Conservation (phyloP, 2,113 vertebrate genomes). For the Porphyrio hochstetteri region DNA sequence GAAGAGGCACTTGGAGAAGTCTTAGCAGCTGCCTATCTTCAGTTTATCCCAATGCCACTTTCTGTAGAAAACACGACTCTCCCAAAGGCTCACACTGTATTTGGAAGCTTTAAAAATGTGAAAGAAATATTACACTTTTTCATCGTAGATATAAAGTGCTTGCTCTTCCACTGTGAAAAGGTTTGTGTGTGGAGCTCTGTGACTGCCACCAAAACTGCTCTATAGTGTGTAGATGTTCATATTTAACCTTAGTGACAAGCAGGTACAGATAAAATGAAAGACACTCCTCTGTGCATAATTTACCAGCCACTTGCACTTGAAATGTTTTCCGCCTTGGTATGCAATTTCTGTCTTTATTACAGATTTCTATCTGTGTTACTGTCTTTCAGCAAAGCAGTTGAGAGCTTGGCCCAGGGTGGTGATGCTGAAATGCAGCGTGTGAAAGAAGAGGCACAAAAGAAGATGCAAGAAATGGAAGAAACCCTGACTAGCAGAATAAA, state of each 20-base stretch:
- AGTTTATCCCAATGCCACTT: conserved; percentile 22
- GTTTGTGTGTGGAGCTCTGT: not conserved
- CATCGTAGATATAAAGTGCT: not conserved
- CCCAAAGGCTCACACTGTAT: not conserved
- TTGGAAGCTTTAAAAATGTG: not conserved
- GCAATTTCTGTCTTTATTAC: not conserved
- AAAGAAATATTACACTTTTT: not conserved
- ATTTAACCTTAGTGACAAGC: not conserved
- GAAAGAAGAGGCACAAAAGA: conserved; percentile 82
- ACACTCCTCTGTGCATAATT: not conserved
- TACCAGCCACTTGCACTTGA: not conserved
- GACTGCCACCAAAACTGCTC: not conserved
- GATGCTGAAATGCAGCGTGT: conserved; percentile 79
- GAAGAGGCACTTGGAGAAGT: not conserved
- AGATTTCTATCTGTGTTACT: not conserved
- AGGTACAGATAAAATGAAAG: not conserved
- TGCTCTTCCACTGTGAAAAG: not conserved
- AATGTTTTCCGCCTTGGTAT: not conserved
- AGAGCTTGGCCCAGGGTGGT: conserved; percentile 86
- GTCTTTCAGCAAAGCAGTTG: conserved; percentile 87
- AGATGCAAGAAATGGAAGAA: conserved; percentile 80
- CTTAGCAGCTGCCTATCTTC: not conserved
- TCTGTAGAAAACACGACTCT: conserved; percentile 24
- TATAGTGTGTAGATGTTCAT: not conserved
- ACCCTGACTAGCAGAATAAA: conserved; percentile 75